A percentile compares a stretch with the other conserved stretches of the same genome.
Conservation (phyloP, 2,888 invertebrate genomes). For the Atethmia centrago region DNA sequence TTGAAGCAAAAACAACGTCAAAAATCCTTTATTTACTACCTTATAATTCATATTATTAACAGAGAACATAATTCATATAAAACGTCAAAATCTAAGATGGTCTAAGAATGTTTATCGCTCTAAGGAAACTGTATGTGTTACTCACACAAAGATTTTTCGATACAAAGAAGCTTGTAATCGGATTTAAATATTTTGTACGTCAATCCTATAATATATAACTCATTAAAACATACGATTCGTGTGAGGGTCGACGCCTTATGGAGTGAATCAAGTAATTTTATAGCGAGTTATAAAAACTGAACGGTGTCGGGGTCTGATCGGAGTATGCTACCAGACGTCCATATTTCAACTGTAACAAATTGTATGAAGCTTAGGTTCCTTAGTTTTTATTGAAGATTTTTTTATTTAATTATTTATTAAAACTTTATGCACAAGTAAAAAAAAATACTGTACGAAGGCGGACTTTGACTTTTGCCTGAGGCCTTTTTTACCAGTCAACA, state of each 20-base stretch:
- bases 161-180: constrained; percentile 63
- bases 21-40: constrained; percentile 53
- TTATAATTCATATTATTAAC: constrained; percentile 57
- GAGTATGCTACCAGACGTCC: constrained; percentile 61
- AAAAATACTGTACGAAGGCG: not conserved
- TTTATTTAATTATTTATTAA: too few species aligned
- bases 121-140: constrained; percentile 48
- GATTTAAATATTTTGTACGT: constrained; percentile 71
- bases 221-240: constrained; percentile 70
- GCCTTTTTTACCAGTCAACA: too few species aligned
- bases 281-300: constrained; percentile 77
- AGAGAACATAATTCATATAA: constrained; percentile 50
- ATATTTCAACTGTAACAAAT: constrained; percentile 24
- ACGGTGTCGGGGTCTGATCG: constrained; percentile 60
- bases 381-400: not conserved
- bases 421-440: too few species aligned
- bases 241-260: constrained; percentile 74
- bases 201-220: constrained; percentile 76
- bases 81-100: constrained; percentile 44
- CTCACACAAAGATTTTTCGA: constrained; percentile 55
- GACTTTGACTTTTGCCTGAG: too few species aligned
- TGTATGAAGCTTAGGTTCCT: not conserved
- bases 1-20: constrained; percentile 14
- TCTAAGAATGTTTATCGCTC: constrained; percentile 60
- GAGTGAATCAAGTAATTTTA: constrained; percentile 76